A percentile compares a stretch with the other conserved stretches of the same genome.
Evolutionary conservation across 2,113 vertebrate genomes (phyloP).

Genomic region (Pelmatolapia mariae): DNA sequence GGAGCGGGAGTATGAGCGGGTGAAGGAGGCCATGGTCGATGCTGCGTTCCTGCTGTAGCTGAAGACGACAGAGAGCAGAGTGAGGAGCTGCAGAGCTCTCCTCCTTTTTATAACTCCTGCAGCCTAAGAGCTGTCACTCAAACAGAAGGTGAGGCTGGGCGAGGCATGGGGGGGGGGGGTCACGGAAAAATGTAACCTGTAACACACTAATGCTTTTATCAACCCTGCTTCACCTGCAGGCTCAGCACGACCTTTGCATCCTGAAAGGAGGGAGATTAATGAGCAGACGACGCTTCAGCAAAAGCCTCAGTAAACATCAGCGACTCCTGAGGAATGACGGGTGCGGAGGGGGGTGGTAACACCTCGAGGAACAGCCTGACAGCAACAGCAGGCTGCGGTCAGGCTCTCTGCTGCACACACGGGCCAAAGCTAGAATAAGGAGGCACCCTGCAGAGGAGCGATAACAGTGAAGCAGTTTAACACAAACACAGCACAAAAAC

Average conservation of each 20-base stretch:
- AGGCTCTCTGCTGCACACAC: background rate
- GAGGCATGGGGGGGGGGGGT: background rate
- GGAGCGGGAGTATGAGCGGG: slow-evolving; percentile 10
- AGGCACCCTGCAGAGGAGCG: background rate
- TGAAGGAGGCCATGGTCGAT: background rate
- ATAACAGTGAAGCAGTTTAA: background rate
- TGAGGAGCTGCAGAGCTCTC: background rate
- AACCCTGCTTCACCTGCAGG: background rate
- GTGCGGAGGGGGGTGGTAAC: accelerated
- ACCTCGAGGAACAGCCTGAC: background rate
- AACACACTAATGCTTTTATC: background rate
- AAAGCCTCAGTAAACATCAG: background rate
- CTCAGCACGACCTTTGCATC: background rate
- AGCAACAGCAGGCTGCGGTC: accelerated
- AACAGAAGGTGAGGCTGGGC: background rate
- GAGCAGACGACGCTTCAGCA: background rate
- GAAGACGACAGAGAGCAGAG: slow-evolving; percentile 10
- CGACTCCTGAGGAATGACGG: background rate
- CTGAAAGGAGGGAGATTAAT: background rate
- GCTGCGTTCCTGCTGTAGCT: background rate
- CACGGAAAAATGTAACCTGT: background rate
- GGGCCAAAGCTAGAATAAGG: background rate
- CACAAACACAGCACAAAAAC: background rate
- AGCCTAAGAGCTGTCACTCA: background rate
- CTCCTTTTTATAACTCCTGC: slow-evolving; percentile 18